Evolutionary conservation across 2,113 vertebrate genomes (phyloP).

Genomic region (Brachypteracias leptosomus): DNA sequence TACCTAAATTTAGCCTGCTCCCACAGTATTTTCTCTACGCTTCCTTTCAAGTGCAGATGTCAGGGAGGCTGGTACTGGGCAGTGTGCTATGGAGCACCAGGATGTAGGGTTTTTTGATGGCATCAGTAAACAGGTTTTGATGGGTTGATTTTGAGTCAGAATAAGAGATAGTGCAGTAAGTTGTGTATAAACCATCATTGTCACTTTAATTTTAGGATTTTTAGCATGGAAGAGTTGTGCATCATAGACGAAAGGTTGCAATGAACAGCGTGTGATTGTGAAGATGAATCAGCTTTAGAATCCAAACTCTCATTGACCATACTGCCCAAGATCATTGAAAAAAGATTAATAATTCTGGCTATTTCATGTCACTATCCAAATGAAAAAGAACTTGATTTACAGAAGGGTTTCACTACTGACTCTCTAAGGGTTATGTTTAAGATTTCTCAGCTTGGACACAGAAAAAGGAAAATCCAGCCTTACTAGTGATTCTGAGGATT

Average conservation of each 20-base stretch:
- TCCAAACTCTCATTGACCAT: not conserved
- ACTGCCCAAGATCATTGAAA: not conserved
- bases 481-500: not conserved
- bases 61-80: not conserved
- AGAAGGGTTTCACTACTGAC: not conserved
- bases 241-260: not conserved
- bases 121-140: not conserved
- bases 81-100: not conserved
- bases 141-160: not conserved
- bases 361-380: not conserved
- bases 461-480: not conserved
- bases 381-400: not conserved
- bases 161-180: not conserved
- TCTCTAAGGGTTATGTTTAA: not conserved
- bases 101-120: not conserved
- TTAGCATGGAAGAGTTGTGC: not conserved
- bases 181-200: not conserved
- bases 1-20: not conserved
- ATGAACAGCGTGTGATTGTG: not conserved
- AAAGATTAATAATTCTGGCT: not conserved
- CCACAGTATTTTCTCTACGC: not conserved
- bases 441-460: not conserved
- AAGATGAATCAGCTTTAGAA: not conserved
- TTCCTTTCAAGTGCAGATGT: not conserved
- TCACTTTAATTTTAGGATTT: not conserved